Base-by-base conservation (phyloP, 2,888 invertebrate genomes). In the Melanargia galathea region DNA sequence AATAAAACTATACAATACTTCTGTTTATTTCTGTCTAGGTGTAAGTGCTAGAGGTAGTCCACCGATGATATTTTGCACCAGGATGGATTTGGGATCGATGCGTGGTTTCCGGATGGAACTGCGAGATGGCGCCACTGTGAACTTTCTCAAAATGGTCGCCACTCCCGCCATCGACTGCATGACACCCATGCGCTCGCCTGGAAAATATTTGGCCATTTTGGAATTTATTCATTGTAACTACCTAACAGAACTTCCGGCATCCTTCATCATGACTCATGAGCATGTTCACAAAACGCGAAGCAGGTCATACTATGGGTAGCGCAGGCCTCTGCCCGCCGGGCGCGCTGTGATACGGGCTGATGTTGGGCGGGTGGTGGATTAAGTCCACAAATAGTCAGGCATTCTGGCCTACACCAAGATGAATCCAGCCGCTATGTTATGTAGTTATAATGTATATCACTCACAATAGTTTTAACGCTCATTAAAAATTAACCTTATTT, bases 91-190 rank as follows among this genome's bases (percentile, higher is more conserved):
- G 5, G 87, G 84, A 48, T 83, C 79, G 10, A 80, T 69, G 16
- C 30, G 11, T 0, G 81, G 83, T 5, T 73, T 59, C 6, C 80
- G 75, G 33, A 66, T 60, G 4, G 81, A 73, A 18, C 59, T 67
- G 0, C 72, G 65, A 3, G 80, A 81, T 5, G 86, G 84, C 11
- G 69, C 51, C 59, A 86, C 83, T 0, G 74, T 60, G 66, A 75
- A 81, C 60, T 65, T 65, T 4, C 80, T 73, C 63, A 87, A 75
- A 24, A 87, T 66, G 16, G 85, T 83, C 20, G 85, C 85, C 57
- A 86, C 73, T 2, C 86, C 86, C 0, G 86, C 84, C 70, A 86
- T 73, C 11, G 86, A 84, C 77, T 87, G 86, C 86, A 87, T 84
- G 45, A 77, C 67, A 0, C 87, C 86, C 54, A 86, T 61, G 0